Percentiles rank a stretch among this genome's conserved stretches.
These are phyloP conservation scores for Drosophila glabriapex DNA, from an alignment of 2,888 invertebrate genomes.

Conservation along the genomic window DNA sequence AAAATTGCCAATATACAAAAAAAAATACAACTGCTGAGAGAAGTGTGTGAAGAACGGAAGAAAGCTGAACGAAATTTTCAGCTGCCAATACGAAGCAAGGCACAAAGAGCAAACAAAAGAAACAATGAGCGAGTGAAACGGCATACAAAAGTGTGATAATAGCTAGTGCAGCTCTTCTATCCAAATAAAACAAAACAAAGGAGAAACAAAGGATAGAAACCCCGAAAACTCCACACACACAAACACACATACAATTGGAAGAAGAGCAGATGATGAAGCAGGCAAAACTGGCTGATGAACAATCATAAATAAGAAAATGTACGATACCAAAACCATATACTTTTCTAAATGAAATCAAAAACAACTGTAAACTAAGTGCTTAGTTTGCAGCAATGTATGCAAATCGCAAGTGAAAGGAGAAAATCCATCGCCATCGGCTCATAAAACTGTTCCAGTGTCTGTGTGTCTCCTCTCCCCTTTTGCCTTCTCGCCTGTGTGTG, in stretches of 20 bases:
- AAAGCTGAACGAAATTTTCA: slow-evolving; percentile 57
- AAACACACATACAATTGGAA: slow-evolving; percentile 69
- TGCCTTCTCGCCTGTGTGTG: slow-evolving; percentile 22
- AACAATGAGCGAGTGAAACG: slow-evolving; percentile 71
- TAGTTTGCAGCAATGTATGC: slow-evolving; percentile 31
- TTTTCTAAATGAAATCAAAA: slow-evolving; percentile 27
- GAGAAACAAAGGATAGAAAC: slow-evolving; percentile 82
- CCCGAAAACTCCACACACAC: slow-evolving; percentile 73
- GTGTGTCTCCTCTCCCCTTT: slow-evolving; percentile 31
- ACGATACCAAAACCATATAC: slow-evolving; percentile 14
- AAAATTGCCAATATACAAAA: neutral
- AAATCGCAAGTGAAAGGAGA: slow-evolving; percentile 63
- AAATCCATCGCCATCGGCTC: slow-evolving; percentile 41
- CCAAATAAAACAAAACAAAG: slow-evolving; percentile 81
- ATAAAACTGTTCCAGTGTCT: slow-evolving; percentile 42
- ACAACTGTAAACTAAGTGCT: slow-evolving; percentile 31
- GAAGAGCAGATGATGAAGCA: slow-evolving; percentile 67
- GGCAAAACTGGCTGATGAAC: slow-evolving; percentile 54
- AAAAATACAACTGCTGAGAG: slow-evolving; percentile 4
- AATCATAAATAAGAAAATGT: slow-evolving; percentile 57
- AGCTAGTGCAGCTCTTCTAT: slow-evolving; percentile 73
- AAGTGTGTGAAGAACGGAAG: slow-evolving; percentile 29
- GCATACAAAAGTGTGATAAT: slow-evolving; percentile 40
- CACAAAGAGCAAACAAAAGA: slow-evolving; percentile 68
- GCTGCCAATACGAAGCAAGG: slow-evolving; percentile 70